A percentile compares a stretch with the other conserved stretches of the same genome.
Conservation (phyloP, 1,140 invertebrate genomes). For the Drosophila pallidifrons region DNA sequence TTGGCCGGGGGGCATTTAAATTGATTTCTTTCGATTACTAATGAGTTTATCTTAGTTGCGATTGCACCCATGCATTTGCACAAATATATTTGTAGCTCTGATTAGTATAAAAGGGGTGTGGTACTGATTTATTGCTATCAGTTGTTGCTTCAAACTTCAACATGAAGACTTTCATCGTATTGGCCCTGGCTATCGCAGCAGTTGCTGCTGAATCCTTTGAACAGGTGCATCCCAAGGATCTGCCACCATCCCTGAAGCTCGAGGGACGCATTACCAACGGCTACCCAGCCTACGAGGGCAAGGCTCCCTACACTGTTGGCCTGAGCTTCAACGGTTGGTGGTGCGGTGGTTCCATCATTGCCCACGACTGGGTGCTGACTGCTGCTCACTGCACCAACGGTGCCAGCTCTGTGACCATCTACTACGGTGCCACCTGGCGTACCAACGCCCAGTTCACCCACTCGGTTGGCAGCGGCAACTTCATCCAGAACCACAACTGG, state of each 20-base stretch:
- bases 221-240: slow-evolving; percentile 34
- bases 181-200: slow-evolving; percentile 49
- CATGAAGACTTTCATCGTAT: slow-evolving; percentile 50
- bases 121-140: no score
- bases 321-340: slow-evolving; percentile 78
- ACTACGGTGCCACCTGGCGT: slow-evolving; percentile 54
- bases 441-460: slow-evolving; percentile 44
- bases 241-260: slow-evolving; percentile 32
- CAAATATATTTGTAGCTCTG: no score
- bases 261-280: slow-evolving; percentile 80
- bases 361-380: slow-evolving; percentile 86
- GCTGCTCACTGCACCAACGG: slow-evolving; percentile 87
- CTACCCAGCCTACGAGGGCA: slow-evolving; percentile 77
- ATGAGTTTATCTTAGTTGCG: no score
- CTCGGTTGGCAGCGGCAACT: slow-evolving; percentile 36
- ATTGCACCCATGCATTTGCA: no score
- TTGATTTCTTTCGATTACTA: no score
- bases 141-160: not conserved
- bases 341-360: slow-evolving; percentile 88
- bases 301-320: slow-evolving; percentile 86
- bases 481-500: slow-evolving; percentile 48
- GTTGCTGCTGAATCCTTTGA: slow-evolving; percentile 38
- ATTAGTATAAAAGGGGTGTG: not conserved
- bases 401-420: slow-evolving; percentile 47
- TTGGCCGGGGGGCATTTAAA: no score